Base-by-base conservation (phyloP, 2,113 vertebrate species). In the Eretmodus cyanostictus region DNA sequence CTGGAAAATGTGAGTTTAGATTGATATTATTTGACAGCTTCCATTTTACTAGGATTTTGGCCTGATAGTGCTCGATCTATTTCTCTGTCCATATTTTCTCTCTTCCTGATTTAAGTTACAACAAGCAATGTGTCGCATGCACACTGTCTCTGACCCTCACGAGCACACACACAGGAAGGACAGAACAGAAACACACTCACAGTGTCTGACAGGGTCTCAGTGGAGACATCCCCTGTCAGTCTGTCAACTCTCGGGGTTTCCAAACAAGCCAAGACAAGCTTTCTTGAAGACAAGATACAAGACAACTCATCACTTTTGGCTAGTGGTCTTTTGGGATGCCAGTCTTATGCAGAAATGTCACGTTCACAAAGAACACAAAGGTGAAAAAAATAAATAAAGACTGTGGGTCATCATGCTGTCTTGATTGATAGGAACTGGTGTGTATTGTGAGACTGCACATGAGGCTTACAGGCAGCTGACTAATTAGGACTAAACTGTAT, bases 401-500 rank as follows among this genome's bases (percentile, higher is more conserved):
- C 6, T 59, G 16, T 31, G 63, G 86, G 86, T 89, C 86, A 86
- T 81, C 6, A 9, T 76, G 55, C 2, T 84, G 22, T 61, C 87
- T 86, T 86, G 86, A 82, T 91, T 88, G 51, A 85, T 4, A 54
- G 76, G 87, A 73, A 92, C 82, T 49, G 16, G 54, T 81, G 83
- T 88, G 54, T 81, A 71, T 87, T 84, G 85, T 71, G 66, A 91
- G 90, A 85, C 83, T 82, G 88, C 80, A 55, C 84, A 85, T 27
- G 24, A 90, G 83, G 92, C 89, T 93, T 83, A 89, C 80, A 91
- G 29, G 87, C 90, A 89, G 85, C 24, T 68, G 6, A 81, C 89
- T 94, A 94, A 95, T 95, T 94, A 94, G 91, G 45, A 86, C 85
- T 92, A 91, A 94, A 93, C 78, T 89, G 92, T 89, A 83, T 89